These are phyloP conservation scores for Hycleus phaleratus DNA, from an alignment of 1,140 invertebrate genomes.

Conservation along the genomic window DNA sequence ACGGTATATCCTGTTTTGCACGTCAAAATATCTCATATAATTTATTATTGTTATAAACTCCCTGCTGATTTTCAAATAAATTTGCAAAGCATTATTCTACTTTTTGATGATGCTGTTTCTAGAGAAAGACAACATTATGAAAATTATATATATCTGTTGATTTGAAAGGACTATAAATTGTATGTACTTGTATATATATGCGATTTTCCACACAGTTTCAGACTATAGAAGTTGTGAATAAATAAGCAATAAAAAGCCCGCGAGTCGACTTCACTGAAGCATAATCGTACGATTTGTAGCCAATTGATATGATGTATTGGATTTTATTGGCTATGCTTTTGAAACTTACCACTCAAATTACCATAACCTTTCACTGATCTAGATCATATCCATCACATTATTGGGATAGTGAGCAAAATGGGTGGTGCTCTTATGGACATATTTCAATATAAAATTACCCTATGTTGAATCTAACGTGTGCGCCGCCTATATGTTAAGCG, in stretches of 20 bases:
- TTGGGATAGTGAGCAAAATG: background rate
- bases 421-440: background rate
- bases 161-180: no score
- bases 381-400: slow-evolving; percentile 15
- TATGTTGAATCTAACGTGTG: slow-evolving; percentile 4
- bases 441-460: slow-evolving; percentile 7
- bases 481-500: no score
- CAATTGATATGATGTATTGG: slow-evolving; percentile 24
- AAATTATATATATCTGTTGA: no score
- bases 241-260: slow-evolving; percentile 26
- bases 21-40: no score
- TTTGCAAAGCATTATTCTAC: no score
- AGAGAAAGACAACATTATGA: no score
- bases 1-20: no score
- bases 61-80: no score
- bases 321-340: slow-evolving; percentile 18
- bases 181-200: background rate
- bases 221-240: slow-evolving; percentile 10
- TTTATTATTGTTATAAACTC: no score
- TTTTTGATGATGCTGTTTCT: no score
- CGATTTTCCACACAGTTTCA: slow-evolving; percentile 4
- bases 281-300: slow-evolving; percentile 25
- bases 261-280: slow-evolving; percentile 12
- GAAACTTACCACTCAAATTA: slow-evolving; percentile 25
- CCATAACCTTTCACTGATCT: slow-evolving; percentile 25